A percentile compares a stretch with the other conserved stretches of the same genome.
Conservation (phyloP, 2,113 vertebrate genomes). For the Otolemur garnettii region DNA sequence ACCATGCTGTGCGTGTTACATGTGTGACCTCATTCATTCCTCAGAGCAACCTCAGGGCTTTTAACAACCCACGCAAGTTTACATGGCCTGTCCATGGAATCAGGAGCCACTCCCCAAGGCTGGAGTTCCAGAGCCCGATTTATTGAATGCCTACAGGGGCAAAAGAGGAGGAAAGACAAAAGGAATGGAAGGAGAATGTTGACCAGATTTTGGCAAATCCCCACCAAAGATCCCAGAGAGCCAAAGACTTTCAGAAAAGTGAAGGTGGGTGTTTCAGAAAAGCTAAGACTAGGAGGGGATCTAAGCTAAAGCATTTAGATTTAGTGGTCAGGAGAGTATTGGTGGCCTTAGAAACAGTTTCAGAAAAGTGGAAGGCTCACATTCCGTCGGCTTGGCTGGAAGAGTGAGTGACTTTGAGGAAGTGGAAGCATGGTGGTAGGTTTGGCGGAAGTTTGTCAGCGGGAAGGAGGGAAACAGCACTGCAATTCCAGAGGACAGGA, state of each 20-base stretch:
- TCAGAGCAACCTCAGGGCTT: neutral
- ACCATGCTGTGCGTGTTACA: neutral
- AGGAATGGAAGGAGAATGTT: neutral
- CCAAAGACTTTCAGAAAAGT: conserved; percentile 24
- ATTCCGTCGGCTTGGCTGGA: neutral
- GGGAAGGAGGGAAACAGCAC: neutral
- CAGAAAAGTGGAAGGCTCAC: neutral
- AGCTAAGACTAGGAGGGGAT: neutral
- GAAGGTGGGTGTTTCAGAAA: neutral
- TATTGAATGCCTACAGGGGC: neutral
- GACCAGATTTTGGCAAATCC: neutral
- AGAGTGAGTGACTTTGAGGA: neutral
- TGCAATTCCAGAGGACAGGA: neutral
- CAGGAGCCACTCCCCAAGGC: neutral
- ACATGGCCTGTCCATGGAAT: neutral
- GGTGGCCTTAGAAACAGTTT: neutral
- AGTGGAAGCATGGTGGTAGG: neutral
- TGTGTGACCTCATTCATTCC: conserved; percentile 4
- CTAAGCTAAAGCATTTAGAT: neutral
- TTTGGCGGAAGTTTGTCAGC: neutral
- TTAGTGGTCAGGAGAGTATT: neutral
- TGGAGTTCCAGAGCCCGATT: neutral
- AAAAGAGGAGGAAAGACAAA: neutral
- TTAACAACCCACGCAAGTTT: neutral
- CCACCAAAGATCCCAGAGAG: neutral